Percentiles rank a stretch among this genome's conserved stretches.
Conservation (phyloP, 2,113 vertebrate genomes). For the Percina caprodes region DNA sequence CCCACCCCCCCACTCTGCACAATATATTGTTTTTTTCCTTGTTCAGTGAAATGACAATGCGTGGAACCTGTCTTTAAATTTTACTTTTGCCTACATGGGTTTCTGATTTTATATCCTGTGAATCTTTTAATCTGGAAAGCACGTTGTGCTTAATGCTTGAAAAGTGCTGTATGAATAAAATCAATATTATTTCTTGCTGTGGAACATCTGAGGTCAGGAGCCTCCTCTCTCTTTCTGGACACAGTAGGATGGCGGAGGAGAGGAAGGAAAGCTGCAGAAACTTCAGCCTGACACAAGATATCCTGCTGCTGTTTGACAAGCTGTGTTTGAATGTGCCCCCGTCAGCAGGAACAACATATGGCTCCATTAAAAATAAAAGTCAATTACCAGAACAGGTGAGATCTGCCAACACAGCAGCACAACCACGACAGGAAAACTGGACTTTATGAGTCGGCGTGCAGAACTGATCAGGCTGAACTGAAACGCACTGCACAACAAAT, state of each 20-base stretch:
- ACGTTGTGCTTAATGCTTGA: too few species aligned
- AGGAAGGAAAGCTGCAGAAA: constrained; percentile 2
- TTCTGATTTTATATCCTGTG: too few species aligned
- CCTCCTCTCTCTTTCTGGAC: background rate
- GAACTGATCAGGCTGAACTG: constrained; percentile 1
- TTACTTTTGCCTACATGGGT: too few species aligned
- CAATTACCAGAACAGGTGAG: constrained; percentile 67
- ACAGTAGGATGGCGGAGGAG: background rate
- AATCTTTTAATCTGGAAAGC: too few species aligned
- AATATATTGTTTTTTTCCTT: background rate
- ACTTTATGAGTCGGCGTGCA: constrained; percentile 47
- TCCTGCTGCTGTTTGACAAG: constrained; percentile 57
- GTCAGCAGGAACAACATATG: constrained; percentile 78
- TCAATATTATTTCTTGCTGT: background rate
- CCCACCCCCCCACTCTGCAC: too few species aligned
- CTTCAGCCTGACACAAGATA: constrained; percentile 23
- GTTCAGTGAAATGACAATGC: background rate
- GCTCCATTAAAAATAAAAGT: constrained; percentile 75
- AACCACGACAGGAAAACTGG: constrained; percentile 33
- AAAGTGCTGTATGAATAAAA: too few species aligned
- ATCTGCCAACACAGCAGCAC: constrained; percentile 64
- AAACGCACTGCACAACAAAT: constrained; percentile 28
- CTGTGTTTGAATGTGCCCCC: constrained; percentile 48
- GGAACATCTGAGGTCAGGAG: background rate
- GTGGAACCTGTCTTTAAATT: too few species aligned